Base-by-base conservation (phyloP, 2,888 invertebrate genomes). In the Adelphocoris suturalis region DNA sequence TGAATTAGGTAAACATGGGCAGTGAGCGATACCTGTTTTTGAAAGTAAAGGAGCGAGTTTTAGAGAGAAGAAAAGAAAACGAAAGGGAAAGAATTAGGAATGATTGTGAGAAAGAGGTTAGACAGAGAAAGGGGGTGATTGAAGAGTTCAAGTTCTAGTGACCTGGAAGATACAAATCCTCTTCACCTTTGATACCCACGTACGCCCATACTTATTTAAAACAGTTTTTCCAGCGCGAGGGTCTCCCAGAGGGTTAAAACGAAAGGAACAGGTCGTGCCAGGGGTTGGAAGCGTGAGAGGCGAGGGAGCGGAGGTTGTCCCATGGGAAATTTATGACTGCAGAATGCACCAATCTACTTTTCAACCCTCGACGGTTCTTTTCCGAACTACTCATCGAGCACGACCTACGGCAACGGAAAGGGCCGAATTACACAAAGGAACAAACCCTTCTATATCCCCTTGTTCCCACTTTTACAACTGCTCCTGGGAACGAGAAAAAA, bases 261-360 rank as follows among this genome's bases (percentile, higher is more conserved):
- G 13, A 75, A 52, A 14, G 14, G 52, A 52, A 52, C 52, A 52
- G 27, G 78, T 46, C 78, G 47, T 37, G 37, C 78, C 78, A 14
- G 4, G 78, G 19, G 68, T 16, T 13, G 46, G 78, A 46, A 47
- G 16, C 37, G 78, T n/a, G 37, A 27, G 23, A 14, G 52, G 12
- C 37, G 68, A 61, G 57, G 55, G 52, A n/a, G 84, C 19, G 47
- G n/a, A n/a, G 86, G 46, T 57, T 47, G 61, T 37, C 85, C 85
- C 85, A 61, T 57, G 85, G 87, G 78, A 88, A 88, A 88, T 88
- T 88, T 78, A 88, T 78, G 76, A 78, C 87, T 78, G 87, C 87
- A 78, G 87, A 88, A 78, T 88, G 87, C 87, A 78, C 87, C 87
- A 88, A 88, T 88, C 78, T 88, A 78, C 52, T 76, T 78, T 88